Percentiles rank a stretch among this genome's conserved stretches.
Conservation (phyloP, 2,888 invertebrate genomes). For the Agelastica alni region DNA sequence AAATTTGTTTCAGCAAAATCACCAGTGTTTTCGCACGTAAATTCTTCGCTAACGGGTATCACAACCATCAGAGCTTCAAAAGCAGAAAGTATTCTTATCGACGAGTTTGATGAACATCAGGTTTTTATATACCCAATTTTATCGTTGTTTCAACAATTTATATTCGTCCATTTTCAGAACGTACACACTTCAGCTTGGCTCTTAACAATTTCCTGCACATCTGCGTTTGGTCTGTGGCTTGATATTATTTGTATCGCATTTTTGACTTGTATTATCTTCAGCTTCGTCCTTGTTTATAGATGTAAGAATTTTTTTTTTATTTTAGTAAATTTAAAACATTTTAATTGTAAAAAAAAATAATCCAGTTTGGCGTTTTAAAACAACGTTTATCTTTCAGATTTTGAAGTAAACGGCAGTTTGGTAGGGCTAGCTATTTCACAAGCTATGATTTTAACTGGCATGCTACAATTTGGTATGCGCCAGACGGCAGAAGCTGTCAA, state of each 20-base stretch:
- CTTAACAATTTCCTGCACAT: constrained; percentile 63
- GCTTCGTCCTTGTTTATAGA: constrained; percentile 57
- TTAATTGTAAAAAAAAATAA: too few relatives aligned
- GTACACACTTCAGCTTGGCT: constrained; percentile 69
- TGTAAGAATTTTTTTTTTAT: constrained; percentile 39
- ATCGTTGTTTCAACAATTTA: neutral
- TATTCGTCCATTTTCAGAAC: constrained; percentile 37
- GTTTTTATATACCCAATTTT: constrained; percentile 19
- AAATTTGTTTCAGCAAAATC: constrained; percentile 44
- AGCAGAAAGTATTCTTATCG: constrained; percentile 33
- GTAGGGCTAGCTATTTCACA: constrained; percentile 45
- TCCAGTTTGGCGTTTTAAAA: too few relatives aligned
- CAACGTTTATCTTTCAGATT: constrained; percentile 15
- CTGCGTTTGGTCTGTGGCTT: constrained; percentile 69
- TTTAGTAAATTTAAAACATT: too few relatives aligned
- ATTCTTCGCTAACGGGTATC: constrained; percentile 37
- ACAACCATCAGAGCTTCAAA: constrained; percentile 40
- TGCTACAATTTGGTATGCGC: constrained; percentile 80
- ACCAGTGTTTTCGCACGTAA: constrained; percentile 41
- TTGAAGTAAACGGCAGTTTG: constrained; percentile 41
- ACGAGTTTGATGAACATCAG: constrained; percentile 42
- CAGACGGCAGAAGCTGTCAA: constrained; percentile 77
- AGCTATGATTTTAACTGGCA: constrained; percentile 57
- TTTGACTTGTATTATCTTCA: constrained; percentile 64
- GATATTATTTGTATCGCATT: constrained; percentile 66